Base-by-base conservation (phyloP, 2,797 vertebrate species). In the Lepus oiostolus region DNA sequence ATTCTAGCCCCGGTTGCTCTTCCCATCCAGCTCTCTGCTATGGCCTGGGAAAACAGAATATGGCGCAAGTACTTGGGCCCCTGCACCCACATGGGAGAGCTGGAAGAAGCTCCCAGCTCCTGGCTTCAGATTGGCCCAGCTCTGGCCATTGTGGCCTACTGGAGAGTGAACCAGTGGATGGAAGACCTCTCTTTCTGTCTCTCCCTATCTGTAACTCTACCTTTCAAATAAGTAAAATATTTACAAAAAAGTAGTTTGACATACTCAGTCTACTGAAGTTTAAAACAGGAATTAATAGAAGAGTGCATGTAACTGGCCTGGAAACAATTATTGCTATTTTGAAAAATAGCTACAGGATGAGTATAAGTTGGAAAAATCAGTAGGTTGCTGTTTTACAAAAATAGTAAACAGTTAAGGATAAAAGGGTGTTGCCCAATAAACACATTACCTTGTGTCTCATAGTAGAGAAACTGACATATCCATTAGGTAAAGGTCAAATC, bases 211-310 rank as follows among this genome's bases (percentile, higher is more conserved):
- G 38, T 42, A 42, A 42, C 38, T 42, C 38, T 42, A 42, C 38
- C 38, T 42, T 42, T 42, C 38, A 42, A 42, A 42, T 42, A 42
- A 42, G 1, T 42, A 42, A 42, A 7, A 42, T 42, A 42, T 42
- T 42, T 42, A 7, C 7, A 19, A 68, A n/a, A 68, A n/a, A n/a
- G 30, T 72, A 26, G 22, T 42, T 72, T 72, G 54, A 19, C 12
- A 88, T 60, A 50, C 38, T 76, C 28, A 82, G 32, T 79, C 82
- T 86, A 28, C 47, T 92, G 79, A 86, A 71, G n/a, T 63, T 95
- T 86, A 83, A 84, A 92, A 47, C 22, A 71, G 54, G 54, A 8
- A 58, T 8, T 24, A 62, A 5, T 52, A 80, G 19, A 26, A 2
- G 12, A 88, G 75, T 76, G 22, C 50, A 90, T 42, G 17, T 28